These are phyloP conservation scores for Epizoanthus fatuus DNA, from an alignment of 92 coral and sea anemone genomes.

Conservation along the genomic window DNA sequence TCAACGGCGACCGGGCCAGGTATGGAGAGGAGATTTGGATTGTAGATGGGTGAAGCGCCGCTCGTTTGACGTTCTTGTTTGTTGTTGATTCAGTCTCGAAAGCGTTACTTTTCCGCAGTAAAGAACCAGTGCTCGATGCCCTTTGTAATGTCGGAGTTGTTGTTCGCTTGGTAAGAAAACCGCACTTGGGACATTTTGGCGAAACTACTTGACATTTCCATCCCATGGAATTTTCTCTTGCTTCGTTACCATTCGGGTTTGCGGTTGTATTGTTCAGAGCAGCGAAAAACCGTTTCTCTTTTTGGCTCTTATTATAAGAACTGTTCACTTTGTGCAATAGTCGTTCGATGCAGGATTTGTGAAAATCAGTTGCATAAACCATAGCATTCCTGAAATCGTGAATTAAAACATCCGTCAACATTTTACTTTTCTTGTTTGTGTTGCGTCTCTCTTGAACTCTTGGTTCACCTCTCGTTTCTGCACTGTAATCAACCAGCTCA, in stretches of 20 bases:
- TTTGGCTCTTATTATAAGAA: constrained; percentile 72
- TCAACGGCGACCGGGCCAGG: constrained; percentile 26
- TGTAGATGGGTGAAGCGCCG: constrained; percentile 82
- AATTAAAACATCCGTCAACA: constrained; percentile 82
- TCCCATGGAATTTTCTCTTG: constrained; percentile 24
- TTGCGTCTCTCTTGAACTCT: constrained; percentile 59
- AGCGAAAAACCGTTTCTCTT: constrained; percentile 70
- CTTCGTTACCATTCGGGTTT: constrained; percentile 20
- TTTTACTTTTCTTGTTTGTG: constrained; percentile 58
- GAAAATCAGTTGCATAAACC: constrained; percentile 96
- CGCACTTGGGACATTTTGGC: constrained; percentile 91
- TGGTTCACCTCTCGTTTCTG: constrained; percentile 59
- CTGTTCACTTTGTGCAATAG: constrained; percentile 85
- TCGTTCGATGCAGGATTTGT: constrained; percentile 92
- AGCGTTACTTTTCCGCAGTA: constrained; percentile 80
- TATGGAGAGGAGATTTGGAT: constrained; percentile 82
- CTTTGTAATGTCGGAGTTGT: constrained; percentile 79
- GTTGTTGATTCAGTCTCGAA: constrained; percentile 55
- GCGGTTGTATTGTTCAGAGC: constrained; percentile 40
- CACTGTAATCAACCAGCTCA: constrained; percentile 86
- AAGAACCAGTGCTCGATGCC: constrained; percentile 92
- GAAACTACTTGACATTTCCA: constrained; percentile 39
- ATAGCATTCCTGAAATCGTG: constrained; percentile 90
- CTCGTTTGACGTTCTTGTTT: constrained; percentile 60
- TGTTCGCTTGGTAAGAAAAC: constrained; percentile 59